Evolutionary conservation across 2,113 vertebrate genomes (phyloP).

Genomic region (Pelodiscus sinensis): DNA sequence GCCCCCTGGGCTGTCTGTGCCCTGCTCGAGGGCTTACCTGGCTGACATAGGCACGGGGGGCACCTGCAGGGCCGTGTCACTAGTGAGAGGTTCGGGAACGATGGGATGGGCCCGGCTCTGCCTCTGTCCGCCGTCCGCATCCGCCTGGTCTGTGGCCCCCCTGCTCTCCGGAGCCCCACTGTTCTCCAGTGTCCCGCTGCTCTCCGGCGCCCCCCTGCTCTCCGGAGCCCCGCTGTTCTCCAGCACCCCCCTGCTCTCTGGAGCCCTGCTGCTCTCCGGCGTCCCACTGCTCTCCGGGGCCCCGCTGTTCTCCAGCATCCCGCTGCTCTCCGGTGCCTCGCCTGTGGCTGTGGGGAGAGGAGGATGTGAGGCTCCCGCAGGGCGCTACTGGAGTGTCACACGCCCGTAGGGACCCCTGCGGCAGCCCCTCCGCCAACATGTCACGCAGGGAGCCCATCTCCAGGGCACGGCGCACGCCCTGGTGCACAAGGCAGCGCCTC

Average conservation of each 20-base stretch:
- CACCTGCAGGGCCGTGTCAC: constrained; percentile 63
- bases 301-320: not conserved
- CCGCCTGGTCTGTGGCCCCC: not conserved
- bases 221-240: no score
- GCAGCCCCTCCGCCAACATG: no score
- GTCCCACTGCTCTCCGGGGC: not conserved
- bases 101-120: constrained; percentile 77
- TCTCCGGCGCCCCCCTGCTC: no score
- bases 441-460: no score
- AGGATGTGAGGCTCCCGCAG: not conserved
- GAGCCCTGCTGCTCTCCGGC: constrained; percentile 67
- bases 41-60: constrained; percentile 67
- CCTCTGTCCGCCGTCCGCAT: constrained; percentile 47
- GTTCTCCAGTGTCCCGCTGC: no score
- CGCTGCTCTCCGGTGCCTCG: not conserved
- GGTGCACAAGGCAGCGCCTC: no score
- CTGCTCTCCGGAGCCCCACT: not conserved
- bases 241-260: no score
- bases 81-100: constrained; percentile 74
- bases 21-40: constrained; percentile 60
- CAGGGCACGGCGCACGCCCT: no score
- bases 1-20: not conserved
- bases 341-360: not conserved
- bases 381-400: no score
- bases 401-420: no score